Base-by-base conservation (phyloP, 2,888 invertebrate species). In the Ornithoptera priamus region DNA sequence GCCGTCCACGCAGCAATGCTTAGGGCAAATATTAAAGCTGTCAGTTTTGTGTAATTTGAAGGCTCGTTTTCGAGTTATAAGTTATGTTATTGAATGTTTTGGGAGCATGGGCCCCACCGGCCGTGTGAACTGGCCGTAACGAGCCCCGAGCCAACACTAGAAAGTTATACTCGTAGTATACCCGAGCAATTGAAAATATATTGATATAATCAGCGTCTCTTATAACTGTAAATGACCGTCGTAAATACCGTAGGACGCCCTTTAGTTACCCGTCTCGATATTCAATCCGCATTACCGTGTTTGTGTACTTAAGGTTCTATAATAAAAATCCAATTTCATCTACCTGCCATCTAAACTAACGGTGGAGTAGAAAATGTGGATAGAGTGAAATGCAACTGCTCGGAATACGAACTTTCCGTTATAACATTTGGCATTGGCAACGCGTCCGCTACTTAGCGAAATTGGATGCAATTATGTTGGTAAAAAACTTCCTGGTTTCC, bases 21-120 rank as follows among this genome's bases (percentile, higher is more conserved):
- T 78, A 89, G 83, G 89, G 88, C 88, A 88, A 90, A 90, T 91
- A 91, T 92, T 90, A 90, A 90, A 90, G 81, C 90, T 91, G 91
- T 92, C 90, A 90, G 88, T 83, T 87, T 89, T 88, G 87, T 89
- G 89, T 89, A 88, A 89, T 89, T 89, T 89, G 88, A 89, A 87
- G 84, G 86, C 87, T 85, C 86, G 86, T 87, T 88, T 86, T 77
- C 85, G 85, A 87, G 83, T 83, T 85, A 81, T 90, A 90, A 89
- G 84, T 90, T 90, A 90, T 89, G 88, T 89, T 91, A 91, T 90
- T 90, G 89, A 90, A 90, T 86, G 82, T 87, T 86, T 85, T 82
- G 78, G 83, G 85, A 81, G 85, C 84, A 80, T 80, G 79, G 77
- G 78, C 80, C 72, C 59, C 77, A 76, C 76, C 83, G 85, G 80